Evolutionary conservation across 2,797 vertebrate species (phyloP), one percentile per base, ranked within the genome.

Genomic region (Heteromormyrus szaboi): DNA sequence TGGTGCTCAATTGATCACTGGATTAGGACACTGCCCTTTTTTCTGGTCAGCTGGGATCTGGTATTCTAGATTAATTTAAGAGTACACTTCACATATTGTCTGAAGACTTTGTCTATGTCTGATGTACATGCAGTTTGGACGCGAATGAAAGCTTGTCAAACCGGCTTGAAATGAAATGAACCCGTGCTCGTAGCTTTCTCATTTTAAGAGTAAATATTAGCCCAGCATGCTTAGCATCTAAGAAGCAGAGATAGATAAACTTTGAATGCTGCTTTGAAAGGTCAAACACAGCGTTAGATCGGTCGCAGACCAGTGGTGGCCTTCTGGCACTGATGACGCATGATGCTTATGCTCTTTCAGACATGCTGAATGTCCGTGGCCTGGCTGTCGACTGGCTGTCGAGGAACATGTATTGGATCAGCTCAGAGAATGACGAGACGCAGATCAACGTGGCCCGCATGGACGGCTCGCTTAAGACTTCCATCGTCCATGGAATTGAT

Each of bases 331-430:
- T 1, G 2, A 62, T 11, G n/a, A 22, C 9, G 19, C 33, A 12
- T n/a, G 37, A 46, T n/a, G 17, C 14, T 33, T 22, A 4, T 46
- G 29, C 37, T 48, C 50, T 86, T 88, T 11, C 92, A 97, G 97
- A 97, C 91, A 94, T 96, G 90, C 94, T 96, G 88, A 97, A 95
- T 91, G 97, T 97, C 91, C 95, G 96, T 92, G 97, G 96, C 50
- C 92, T 97, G 54, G 96, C 97, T 22, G 94, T 97, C 85, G 97
- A 97, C 86, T 97, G 97, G 97, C 91, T 97, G 89, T 97, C 97
- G 19, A 95, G 96, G 81, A 97, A 97, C 92, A 94, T 97, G 87
- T 97, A 97, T 91, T 97, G 97, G 97, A 96, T 97, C 92, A 97
- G 97, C 87, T 97, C 96, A 3, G 97, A 97, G 90, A 96, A 95